Evolutionary conservation across 2,888 invertebrate genomes (phyloP), one percentile per base, ranked within the genome.

Genomic region (Anarsia innoxiella): DNA sequence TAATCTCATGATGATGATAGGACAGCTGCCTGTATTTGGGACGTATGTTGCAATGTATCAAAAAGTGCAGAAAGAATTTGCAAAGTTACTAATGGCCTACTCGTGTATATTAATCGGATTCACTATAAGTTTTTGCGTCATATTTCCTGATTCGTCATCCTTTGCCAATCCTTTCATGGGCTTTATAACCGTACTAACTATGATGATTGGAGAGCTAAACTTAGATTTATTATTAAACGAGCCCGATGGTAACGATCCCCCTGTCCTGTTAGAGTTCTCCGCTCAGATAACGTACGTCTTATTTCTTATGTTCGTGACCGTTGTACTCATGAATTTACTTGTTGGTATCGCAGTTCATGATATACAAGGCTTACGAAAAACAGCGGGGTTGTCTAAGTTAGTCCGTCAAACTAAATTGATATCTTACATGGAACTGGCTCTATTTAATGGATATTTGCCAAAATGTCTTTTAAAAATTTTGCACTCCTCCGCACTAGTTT

Each of bases 11-110:
- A 82, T 94, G 66, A 94, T 94, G 93, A 91, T 95, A 39, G 95
- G 95, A 0, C 93, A 95, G 56, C 77, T 95, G 25, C 95, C 95
- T 0, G 89, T 94, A 33, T 93, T 95, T 59, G 95, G 95, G 11
- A 92, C 94, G 0, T 95, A 95, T 60, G 94, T 95, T 2, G 95
- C 95, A 0, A 95, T 95, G 95, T 94, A 94, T 53, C 94, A 94
- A 1, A 90, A 93, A 69, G 94, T 94, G 1, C 93, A 93, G 63
- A 93, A 91, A 31, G 94, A 95, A 77, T 94, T 95, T 51, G 93
- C 93, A 4, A 93, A 94, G 61, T 79, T 95, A n/a, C 87, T 95
- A 33, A 86, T 94, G 76, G 94, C 94, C 1, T 95, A 94, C 63
- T 92, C 93, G 0, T 94, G 94, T 57, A 88, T 95, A 45, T 71